Conservation (phyloP, 2,888 invertebrate species). For the Megastigmus dorsalis region DNA sequence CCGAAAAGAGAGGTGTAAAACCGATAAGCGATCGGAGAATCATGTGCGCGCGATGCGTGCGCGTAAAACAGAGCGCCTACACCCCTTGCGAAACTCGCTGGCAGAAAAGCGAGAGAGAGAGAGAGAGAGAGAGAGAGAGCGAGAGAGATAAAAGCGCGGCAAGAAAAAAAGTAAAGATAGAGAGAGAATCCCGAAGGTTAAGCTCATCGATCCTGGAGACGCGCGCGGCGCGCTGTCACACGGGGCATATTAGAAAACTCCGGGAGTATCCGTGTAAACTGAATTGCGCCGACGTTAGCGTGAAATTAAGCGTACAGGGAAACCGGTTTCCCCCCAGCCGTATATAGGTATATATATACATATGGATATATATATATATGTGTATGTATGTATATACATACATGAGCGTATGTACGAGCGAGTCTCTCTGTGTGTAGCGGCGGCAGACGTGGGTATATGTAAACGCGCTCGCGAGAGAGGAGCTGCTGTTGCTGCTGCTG, state of each 20-base stretch:
- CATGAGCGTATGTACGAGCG: no score
- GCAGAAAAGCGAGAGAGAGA: no score
- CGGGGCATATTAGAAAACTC: conserved; percentile 62
- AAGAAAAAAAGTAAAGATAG: background rate
- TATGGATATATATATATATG: background rate
- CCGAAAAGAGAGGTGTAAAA: background rate
- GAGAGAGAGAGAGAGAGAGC: background rate
- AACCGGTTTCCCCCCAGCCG: conserved; percentile 66
- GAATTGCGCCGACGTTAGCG: conserved; percentile 72
- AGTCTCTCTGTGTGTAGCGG: no score
- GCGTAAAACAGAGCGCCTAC: no score
- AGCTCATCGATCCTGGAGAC: conserved; percentile 37
- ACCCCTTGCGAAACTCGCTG: no score
- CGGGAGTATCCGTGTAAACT: conserved; percentile 71
- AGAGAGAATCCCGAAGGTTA: conserved; percentile 26
- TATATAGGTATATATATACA: no score
- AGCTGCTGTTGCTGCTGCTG: background rate
- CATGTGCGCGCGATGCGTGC: background rate
- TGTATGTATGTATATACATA: background rate
- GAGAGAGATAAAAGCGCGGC: no score
- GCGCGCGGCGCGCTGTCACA: conserved; percentile 27
- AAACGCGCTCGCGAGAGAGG: no score
- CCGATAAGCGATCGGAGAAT: background rate
- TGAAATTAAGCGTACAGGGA: conserved; percentile 72
- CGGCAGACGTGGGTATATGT: no score